A percentile compares a stretch with the other conserved stretches of the same genome.
Evolutionary conservation across 2,888 invertebrate genomes (phyloP).

Genomic region (Hirtodrosophila alboralis): DNA sequence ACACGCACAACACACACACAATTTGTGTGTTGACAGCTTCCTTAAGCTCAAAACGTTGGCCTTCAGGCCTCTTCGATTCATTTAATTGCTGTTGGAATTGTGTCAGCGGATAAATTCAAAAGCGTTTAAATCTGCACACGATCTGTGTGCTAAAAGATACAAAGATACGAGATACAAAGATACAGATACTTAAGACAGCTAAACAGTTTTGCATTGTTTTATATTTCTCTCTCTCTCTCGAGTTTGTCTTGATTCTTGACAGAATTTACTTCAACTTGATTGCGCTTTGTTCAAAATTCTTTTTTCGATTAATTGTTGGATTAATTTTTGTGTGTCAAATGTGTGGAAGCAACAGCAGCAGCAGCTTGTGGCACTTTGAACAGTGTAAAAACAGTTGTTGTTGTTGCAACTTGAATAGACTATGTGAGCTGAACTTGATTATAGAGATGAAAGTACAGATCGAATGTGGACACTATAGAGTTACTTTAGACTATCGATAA

Average conservation of each 20-base stretch:
- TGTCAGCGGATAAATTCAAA: slow-evolving; percentile 72
- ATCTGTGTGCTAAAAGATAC: slow-evolving; percentile 75
- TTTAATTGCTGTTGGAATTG: slow-evolving; percentile 76
- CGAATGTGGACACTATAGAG: too few species aligned
- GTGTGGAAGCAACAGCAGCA: too few species aligned
- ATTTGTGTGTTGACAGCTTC: slow-evolving; percentile 81
- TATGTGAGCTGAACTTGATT: too few species aligned
- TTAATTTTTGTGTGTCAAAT: too few species aligned
- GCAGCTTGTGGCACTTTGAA: too few species aligned
- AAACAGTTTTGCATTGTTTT: slow-evolving; percentile 37
- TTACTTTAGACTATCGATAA: too few species aligned
- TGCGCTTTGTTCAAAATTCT: slow-evolving; percentile 29
- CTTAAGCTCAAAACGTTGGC: slow-evolving; percentile 60
- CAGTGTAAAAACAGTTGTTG: too few species aligned
- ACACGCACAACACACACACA: too few species aligned
- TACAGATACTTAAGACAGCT: slow-evolving; percentile 48
- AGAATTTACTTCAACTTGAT: slow-evolving; percentile 4
- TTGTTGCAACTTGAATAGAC: too few species aligned
- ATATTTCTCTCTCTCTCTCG: too few species aligned
- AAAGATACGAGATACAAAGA: slow-evolving; percentile 15
- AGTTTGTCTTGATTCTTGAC: too few species aligned
- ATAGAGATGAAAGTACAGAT: too few species aligned
- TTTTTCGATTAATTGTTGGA: slow-evolving; percentile 62
- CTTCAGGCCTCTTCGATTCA: slow-evolving; percentile 41
- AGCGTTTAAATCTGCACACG: slow-evolving; percentile 54